Evolutionary conservation across 2,888 invertebrate species (phyloP).

Genomic region (Pseudococcus longispinus): DNA sequence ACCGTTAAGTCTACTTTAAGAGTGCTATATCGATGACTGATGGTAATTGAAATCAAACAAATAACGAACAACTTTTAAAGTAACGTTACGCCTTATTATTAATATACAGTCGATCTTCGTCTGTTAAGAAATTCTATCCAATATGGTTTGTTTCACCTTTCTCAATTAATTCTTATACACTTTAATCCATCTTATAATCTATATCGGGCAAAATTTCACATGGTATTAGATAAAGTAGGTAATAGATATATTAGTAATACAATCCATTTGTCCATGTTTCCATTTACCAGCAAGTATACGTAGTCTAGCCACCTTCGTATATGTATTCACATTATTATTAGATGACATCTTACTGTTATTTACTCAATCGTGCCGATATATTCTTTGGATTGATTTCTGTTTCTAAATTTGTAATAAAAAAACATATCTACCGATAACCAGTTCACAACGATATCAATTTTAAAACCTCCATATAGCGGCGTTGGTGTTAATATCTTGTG

Average conservation of each 20-base stretch:
- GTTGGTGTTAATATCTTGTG: not conserved
- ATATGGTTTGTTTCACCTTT: slow-evolving; percentile 35
- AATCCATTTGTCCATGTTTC: slow-evolving; percentile 28
- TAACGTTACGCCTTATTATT: slow-evolving; percentile 34
- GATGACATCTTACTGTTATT: slow-evolving; percentile 28
- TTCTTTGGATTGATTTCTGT: slow-evolving; percentile 19
- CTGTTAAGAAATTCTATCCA: slow-evolving; percentile 29
- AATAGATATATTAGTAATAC: slow-evolving; percentile 47
- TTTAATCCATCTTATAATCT: slow-evolving; percentile 9
- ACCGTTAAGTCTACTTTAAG: slow-evolving; percentile 3
- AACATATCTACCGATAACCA: not conserved
- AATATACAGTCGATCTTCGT: not conserved
- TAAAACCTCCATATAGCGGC: not conserved
- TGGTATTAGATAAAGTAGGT: slow-evolving; percentile 46
- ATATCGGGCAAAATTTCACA: slow-evolving; percentile 43
- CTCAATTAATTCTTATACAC: slow-evolving; percentile 14
- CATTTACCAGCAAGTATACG: not conserved
- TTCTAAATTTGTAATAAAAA: slow-evolving; percentile 20
- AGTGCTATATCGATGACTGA: not conserved
- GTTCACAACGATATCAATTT: slow-evolving; percentile 23
- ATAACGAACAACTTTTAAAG: slow-evolving; percentile 19
- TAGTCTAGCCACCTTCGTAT: not conserved
- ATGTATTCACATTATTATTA: not conserved
- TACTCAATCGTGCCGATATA: slow-evolving; percentile 25
- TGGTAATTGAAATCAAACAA: slow-evolving; percentile 17